A percentile compares a stretch with the other conserved stretches of the same genome.
Evolutionary conservation across 2,113 vertebrate species (phyloP).

Genomic region (Tympanuchus pallidicinctus): DNA sequence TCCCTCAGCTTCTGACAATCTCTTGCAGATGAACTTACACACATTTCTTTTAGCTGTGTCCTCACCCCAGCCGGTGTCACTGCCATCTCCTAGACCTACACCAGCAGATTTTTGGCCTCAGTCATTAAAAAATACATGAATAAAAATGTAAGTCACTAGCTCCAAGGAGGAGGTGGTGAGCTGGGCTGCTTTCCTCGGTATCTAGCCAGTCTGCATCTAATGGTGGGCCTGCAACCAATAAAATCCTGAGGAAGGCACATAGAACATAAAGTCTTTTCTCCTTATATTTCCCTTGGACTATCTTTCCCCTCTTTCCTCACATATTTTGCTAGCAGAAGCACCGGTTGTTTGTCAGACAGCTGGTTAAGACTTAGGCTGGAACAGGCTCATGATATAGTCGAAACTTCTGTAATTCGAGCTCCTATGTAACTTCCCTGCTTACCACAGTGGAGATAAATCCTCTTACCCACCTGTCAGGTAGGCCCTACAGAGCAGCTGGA

Average conservation of each 20-base stretch:
- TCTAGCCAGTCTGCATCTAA: neutral
- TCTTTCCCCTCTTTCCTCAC: neutral
- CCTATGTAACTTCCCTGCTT: neutral
- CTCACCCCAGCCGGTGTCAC: neutral
- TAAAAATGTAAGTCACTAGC: neutral
- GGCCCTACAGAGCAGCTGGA: neutral
- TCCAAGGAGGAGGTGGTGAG: neutral
- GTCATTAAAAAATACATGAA: neutral
- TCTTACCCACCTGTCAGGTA: neutral
- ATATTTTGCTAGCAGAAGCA: neutral
- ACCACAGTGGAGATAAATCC: neutral
- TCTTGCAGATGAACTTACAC: neutral
- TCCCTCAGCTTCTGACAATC: neutral
- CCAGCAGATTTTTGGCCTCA: neutral
- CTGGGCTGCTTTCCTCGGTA: neutral
- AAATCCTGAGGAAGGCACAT: neutral
- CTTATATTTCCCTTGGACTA: neutral
- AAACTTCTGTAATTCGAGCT: neutral
- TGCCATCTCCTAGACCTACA: neutral
- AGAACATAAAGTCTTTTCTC: neutral
- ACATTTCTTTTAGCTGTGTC: neutral
- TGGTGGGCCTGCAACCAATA: neutral
- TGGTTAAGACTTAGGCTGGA: neutral
- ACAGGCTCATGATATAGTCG: neutral
- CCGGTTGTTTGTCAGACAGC: conserved; percentile 13